A percentile compares a stretch with the other conserved stretches of the same genome.
These are phyloP conservation scores for Alectoris magna DNA, from an alignment of 2,797 vertebrate species.

Conservation along the genomic window DNA sequence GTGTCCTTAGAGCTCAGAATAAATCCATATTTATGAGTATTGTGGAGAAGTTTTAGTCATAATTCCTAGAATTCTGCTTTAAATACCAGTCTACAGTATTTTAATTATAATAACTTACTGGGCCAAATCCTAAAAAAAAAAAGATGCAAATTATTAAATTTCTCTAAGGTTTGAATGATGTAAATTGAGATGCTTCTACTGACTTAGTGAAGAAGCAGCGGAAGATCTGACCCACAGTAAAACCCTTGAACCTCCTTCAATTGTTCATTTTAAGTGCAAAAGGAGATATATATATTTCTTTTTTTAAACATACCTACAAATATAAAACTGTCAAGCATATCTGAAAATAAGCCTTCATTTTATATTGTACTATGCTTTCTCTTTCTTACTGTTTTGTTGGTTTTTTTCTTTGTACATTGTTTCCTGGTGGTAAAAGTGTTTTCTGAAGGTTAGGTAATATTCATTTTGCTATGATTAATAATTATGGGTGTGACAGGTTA, in stretches of 20 bases:
- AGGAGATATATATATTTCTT: background rate
- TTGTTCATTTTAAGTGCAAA: background rate
- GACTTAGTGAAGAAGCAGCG: background rate
- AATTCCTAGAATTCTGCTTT: background rate
- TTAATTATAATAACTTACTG: background rate
- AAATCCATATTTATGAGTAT: background rate
- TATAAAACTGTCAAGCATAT: background rate
- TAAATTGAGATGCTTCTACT: background rate
- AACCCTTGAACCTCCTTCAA: background rate
- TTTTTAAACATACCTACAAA: background rate
- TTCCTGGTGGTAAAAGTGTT: background rate
- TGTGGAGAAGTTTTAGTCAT: background rate
- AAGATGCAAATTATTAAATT: background rate
- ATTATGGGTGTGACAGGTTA: background rate
- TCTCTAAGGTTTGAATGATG: background rate
- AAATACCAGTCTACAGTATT: background rate
- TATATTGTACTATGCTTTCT: background rate
- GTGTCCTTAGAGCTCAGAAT: background rate
- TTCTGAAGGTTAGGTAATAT: background rate
- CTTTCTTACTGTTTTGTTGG: background rate
- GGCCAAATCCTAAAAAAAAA: background rate
- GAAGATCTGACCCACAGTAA: background rate
- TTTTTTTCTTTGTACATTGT: background rate
- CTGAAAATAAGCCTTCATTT: background rate
- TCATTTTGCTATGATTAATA: constrained; percentile 13